phyloP scores from a whole-genome alignment of 30 jellyfish, hydroid and myxozoan genomes.

The Turritopsis dohrnii region DNA sequence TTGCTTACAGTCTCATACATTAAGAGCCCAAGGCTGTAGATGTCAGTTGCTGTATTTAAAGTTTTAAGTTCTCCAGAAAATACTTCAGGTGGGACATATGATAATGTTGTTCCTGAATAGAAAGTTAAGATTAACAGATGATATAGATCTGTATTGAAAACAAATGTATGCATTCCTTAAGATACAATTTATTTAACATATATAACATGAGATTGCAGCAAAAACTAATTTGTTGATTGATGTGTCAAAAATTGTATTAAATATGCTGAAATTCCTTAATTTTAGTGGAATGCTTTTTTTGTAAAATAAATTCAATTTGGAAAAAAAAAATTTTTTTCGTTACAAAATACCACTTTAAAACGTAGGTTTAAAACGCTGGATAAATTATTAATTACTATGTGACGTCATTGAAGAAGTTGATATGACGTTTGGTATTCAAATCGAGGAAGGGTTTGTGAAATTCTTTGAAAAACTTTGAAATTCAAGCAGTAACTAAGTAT shows the following conservation, averaged over 20 bases:
- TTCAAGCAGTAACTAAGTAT: too few species aligned
- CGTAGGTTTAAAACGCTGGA: background rate
- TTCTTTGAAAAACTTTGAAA: too few species aligned
- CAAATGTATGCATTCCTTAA: background rate
- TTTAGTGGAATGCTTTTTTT: background rate
- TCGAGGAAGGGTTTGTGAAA: too few species aligned
- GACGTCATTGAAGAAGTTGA: too few species aligned
- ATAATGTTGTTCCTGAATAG: conserved; percentile 19
- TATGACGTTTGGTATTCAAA: too few species aligned
- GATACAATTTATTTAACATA: background rate
- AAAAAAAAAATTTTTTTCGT: background rate
- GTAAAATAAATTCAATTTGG: background rate
- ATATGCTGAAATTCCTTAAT: background rate
- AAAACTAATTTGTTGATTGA: background rate
- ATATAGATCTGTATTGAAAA: background rate
- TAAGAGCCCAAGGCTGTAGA: conserved; percentile 24
- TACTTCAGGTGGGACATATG: conserved; percentile 29
- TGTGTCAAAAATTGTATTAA: background rate
- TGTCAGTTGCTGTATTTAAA: conserved; percentile 5
- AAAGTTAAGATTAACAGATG: background rate
- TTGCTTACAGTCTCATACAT: conserved; percentile 15
- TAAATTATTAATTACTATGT: too few species aligned
- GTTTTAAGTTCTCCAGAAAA: conserved; percentile 6
- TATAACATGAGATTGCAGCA: background rate
- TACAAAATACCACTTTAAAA: background rate